phyloP scores from a whole-genome alignment of 2,888 invertebrate species.

The Mimumesa dahlbomi region DNA sequence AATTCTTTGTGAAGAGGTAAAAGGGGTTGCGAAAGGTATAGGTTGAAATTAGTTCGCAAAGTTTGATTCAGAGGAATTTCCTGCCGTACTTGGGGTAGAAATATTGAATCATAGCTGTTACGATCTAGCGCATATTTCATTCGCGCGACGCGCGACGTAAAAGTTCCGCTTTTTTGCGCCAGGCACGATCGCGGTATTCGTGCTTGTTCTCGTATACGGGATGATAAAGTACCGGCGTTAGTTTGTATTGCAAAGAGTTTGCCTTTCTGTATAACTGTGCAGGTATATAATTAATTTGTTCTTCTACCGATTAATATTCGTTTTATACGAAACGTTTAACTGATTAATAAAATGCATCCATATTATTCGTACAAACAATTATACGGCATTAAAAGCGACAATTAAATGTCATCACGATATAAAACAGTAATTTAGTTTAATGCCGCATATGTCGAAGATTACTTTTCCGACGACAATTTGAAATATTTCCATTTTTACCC shows the following conservation, averaged over 20 bases:
- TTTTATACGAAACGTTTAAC: constrained; percentile 2
- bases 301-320: constrained; percentile 3
- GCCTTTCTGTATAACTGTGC: neutral
- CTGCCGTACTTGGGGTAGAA: constrained; percentile 4
- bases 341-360: constrained; percentile 15
- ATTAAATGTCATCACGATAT: neutral
- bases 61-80: constrained; percentile 29
- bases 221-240: constrained; percentile 43
- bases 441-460: neutral
- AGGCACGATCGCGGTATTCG: constrained; percentile 7
- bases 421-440: constrained; percentile 2
- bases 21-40: neutral
- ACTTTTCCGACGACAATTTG: constrained; percentile 1
- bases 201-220: constrained; percentile 4
- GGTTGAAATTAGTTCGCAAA: constrained; percentile 17
- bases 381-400: neutral
- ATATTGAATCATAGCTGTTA: constrained; percentile 34
- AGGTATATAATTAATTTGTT: constrained; percentile 35
- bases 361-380: neutral
- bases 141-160: constrained; percentile 14
- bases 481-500: constrained; percentile 5
- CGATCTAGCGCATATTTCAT: constrained; percentile 32
- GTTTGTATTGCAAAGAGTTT: constrained; percentile 33
- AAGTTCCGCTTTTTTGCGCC: constrained; percentile 33
- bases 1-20: constrained; percentile 10